Percentiles rank a stretch among this genome's conserved stretches.
These are phyloP conservation scores for Python bivittatus DNA, from an alignment of 2,113 vertebrate genomes.

Conservation along the genomic window DNA sequence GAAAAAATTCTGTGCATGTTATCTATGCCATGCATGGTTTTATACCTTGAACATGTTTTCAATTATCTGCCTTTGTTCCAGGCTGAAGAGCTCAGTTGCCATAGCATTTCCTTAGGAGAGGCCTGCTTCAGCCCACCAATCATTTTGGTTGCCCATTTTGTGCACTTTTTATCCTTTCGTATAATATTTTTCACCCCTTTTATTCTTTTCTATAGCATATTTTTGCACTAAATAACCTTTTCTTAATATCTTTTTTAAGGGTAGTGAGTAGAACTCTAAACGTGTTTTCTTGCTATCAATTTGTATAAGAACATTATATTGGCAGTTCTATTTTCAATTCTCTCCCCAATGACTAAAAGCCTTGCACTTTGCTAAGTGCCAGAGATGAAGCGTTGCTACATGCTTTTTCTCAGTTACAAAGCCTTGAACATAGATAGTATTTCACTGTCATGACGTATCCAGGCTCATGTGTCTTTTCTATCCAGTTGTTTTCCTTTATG, in stretches of 20 bases:
- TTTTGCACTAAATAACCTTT: background rate
- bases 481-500: conserved; percentile 17
- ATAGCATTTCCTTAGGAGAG: background rate
- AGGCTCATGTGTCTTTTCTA: conserved; percentile 34
- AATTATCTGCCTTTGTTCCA: background rate
- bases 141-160: background rate
- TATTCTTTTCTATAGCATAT: background rate
- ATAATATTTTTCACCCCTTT: background rate
- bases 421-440: conserved; percentile 14
- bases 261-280: background rate
- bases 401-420: background rate
- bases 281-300: background rate
- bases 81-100: background rate
- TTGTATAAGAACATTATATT: background rate
- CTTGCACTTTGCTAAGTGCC: background rate
- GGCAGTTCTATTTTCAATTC: background rate
- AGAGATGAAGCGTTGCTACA: conserved; percentile 23
- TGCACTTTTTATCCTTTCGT: background rate
- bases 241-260: background rate
- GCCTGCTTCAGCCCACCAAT: background rate
- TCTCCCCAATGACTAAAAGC: background rate
- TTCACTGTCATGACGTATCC: conserved; percentile 28
- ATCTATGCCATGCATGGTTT: background rate
- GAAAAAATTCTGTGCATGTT: background rate
- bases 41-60: background rate